Evolutionary conservation across 2,888 invertebrate genomes (phyloP), one percentile per base, ranked within the genome.

Genomic region (Camponotus fellah): DNA sequence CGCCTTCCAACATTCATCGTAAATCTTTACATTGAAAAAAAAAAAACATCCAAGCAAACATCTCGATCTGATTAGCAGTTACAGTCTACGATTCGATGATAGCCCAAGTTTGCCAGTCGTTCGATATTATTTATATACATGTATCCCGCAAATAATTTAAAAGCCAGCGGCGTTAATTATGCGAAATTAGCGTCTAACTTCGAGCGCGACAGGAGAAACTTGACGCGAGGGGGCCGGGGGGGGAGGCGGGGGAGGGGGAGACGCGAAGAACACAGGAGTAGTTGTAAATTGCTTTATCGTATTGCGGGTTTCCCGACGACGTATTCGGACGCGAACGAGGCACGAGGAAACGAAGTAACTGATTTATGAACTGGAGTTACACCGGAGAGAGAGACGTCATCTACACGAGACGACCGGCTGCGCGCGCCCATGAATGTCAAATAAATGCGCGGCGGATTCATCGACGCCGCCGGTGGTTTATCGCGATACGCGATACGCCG

Each of bases 271-370:
- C 79, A 80, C 74, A 80, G 72, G 58, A 71, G 72, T 58, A 79
- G 79, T 72, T 80, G 79, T 80, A 72, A 80, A 80, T 80, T 80
- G 79, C 79, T 80, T 80, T 80, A 80, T 80, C 79, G 79, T 72
- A 80, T 80, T 80, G 79, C 79, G 74, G 79, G 74, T 60, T 80
- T 72, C 74, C 72, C 74, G 74, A 46, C 74, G 74, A 60, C 79
- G 74, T 74, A 60, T 80, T 80, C 60, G 79, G 79, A 80, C 69
- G 77, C 77, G 77, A 77, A 77, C 58, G 79, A 79, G 79, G 79
- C 60, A 72, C 72, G 49, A 46, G 46, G 79, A 72, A 80, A 72
- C 58, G 79, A 72, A 80, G 79, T 80, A 80, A 80, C 79, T 80
- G 79, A 80, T 80, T 80, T 80, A 80, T 80, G 79, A 80, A 80